Percentiles rank a stretch among this genome's conserved stretches.
Conservation (phyloP, 53 echinoderm and acorn worm species). For the Temnopleurus reevesii region DNA sequence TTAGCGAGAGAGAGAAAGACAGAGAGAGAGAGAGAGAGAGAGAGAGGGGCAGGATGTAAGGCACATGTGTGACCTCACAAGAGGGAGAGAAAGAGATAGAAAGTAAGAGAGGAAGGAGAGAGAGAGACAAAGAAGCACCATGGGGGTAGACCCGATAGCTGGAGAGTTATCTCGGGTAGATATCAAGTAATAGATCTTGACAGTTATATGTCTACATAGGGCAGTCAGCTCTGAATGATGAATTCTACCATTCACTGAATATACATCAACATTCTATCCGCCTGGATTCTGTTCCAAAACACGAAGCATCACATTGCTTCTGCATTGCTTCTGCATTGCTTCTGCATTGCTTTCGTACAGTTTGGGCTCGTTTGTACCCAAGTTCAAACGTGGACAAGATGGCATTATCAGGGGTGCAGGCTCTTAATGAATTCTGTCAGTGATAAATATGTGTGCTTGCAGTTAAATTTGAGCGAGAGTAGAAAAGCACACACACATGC, state of each 20-base stretch:
- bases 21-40: background rate
- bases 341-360: background rate
- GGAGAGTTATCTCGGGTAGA: constrained; percentile 15
- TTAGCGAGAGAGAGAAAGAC: background rate
- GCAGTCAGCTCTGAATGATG: constrained; percentile 27
- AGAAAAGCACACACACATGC: background rate
- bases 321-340: background rate
- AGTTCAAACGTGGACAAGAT: constrained; percentile 18
- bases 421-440: constrained; percentile 32
- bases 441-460: constrained; percentile 38
- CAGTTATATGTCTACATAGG: constrained; percentile 36
- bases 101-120: background rate
- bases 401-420: constrained; percentile 5
- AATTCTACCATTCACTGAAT: constrained; percentile 19
- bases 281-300: background rate
- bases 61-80: constrained; percentile 39
- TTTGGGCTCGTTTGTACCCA: background rate
- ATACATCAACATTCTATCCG: constrained; percentile 28
- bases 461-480: constrained; percentile 10
- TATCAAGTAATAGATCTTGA: constrained; percentile 42
- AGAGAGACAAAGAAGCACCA: background rate
- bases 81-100: background rate
- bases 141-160: constrained; percentile 1
- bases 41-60: background rate
- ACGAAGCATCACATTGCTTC: too few species aligned